phyloP scores from a whole-genome alignment of 2,113 vertebrate species.

The Heteronetta atricapilla region DNA sequence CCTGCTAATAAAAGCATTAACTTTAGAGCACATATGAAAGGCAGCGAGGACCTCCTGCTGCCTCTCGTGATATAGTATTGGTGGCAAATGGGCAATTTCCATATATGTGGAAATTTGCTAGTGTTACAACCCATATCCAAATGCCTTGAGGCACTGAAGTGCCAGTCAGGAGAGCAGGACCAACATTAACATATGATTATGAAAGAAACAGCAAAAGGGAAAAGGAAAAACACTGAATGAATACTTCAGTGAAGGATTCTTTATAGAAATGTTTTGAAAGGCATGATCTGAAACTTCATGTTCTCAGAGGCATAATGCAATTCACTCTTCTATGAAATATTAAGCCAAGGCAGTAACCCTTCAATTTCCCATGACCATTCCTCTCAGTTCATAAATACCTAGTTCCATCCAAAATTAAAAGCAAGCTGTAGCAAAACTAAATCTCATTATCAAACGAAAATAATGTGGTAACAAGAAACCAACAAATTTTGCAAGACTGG shows the following conservation, averaged over 20 bases:
- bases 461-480: background rate
- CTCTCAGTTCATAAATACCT: background rate
- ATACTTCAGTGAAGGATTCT: background rate
- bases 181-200: background rate
- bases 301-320: background rate
- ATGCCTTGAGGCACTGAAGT: conserved; percentile 19
- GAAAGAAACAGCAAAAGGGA: background rate
- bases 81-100: conserved; percentile 44
- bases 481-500: background rate
- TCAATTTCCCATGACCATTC: background rate
- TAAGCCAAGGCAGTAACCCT: background rate
- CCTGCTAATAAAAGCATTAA: conserved; percentile 47
- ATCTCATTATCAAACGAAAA: background rate
- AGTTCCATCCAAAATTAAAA: background rate
- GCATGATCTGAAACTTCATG: background rate
- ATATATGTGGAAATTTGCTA: conserved; percentile 20
- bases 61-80: conserved; percentile 14
- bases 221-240: background rate
- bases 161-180: conserved; percentile 27
- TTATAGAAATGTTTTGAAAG: background rate
- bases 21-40: conserved; percentile 26
- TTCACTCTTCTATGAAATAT: background rate
- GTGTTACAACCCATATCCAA: background rate
- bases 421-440: background rate
- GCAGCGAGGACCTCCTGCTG: conserved; percentile 34